Percentiles rank a stretch among this genome's conserved stretches.
These are phyloP conservation scores for Eleutherodactylus coqui DNA, from an alignment of 2,797 vertebrate species.

Conservation along the genomic window DNA sequence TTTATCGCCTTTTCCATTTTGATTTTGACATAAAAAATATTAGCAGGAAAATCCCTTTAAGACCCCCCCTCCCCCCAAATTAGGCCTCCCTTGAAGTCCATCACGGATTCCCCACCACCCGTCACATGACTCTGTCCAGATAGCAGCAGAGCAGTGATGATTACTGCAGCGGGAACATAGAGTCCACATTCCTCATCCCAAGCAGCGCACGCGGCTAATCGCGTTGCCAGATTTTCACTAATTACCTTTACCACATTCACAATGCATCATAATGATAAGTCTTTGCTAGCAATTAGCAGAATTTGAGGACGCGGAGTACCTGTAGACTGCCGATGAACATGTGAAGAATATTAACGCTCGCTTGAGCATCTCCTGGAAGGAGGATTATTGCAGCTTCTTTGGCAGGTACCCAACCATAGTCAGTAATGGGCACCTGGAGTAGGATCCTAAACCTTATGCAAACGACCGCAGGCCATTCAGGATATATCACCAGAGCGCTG, in stretches of 20 bases:
- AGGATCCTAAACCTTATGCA: not conserved
- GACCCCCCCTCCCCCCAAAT: too few species aligned
- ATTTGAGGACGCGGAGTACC: not conserved
- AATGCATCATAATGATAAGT: slow-evolving; percentile 44
- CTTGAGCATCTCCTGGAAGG: not conserved
- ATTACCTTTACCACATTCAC: slow-evolving; percentile 21
- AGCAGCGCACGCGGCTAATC: not conserved
- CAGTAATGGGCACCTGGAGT: slow-evolving; percentile 33
- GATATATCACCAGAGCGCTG: not conserved
- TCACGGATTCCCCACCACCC: not conserved
- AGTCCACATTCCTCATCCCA: not conserved
- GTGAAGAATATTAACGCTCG: not conserved
- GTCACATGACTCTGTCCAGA: not conserved
- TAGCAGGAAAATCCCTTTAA: too few species aligned
- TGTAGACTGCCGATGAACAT: not conserved
- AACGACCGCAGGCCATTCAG: not conserved
- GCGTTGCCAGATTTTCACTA: not conserved
- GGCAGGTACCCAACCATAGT: slow-evolving; percentile 6
- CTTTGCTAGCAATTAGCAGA: slow-evolving; percentile 39
- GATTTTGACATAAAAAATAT: too few species aligned
- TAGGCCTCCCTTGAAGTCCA: not conserved
- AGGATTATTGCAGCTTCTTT: not conserved
- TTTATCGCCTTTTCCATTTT: too few species aligned
- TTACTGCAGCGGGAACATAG: not conserved
- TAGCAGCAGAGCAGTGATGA: not conserved